These are phyloP conservation scores for Dasypus novemcinctus DNA, from an alignment of 2,113 vertebrate genomes.

Conservation along the genomic window DNA sequence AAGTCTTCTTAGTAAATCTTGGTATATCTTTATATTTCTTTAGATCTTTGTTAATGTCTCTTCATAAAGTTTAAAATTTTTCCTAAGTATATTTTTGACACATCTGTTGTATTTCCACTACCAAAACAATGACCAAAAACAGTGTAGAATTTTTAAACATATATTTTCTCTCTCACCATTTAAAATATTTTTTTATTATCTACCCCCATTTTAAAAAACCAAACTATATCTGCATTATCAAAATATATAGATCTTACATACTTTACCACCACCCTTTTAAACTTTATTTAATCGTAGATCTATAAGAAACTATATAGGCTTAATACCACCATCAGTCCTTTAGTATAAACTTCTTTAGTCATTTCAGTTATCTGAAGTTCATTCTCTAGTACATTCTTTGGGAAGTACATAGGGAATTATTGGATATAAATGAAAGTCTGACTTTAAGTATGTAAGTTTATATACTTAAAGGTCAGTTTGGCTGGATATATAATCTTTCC, in stretches of 20 bases:
- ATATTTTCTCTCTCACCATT: not conserved
- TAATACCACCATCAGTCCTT: not conserved
- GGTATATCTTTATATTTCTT: not conserved
- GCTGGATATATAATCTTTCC: not conserved
- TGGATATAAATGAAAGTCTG: not conserved
- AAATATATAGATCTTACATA: not conserved
- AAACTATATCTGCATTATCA: not conserved
- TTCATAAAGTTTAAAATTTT: not conserved
- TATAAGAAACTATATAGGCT: not conserved
- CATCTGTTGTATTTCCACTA: not conserved
- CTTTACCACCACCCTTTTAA: not conserved
- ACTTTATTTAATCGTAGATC: not conserved
- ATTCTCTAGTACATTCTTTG: too few relatives aligned
- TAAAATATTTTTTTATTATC: not conserved
- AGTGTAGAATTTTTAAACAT: not conserved
- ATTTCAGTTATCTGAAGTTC: too few relatives aligned
- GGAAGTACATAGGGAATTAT: not conserved
- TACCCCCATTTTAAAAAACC: not conserved
- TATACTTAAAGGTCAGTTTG: not conserved
- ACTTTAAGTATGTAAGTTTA: not conserved
- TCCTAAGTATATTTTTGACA: not conserved
- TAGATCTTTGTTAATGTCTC: not conserved
- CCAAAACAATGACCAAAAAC: not conserved
- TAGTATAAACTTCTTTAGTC: too few relatives aligned
- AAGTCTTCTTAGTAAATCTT: not conserved